Base-by-base conservation (phyloP, 2,888 invertebrate species). In the Lobophora halterata region DNA sequence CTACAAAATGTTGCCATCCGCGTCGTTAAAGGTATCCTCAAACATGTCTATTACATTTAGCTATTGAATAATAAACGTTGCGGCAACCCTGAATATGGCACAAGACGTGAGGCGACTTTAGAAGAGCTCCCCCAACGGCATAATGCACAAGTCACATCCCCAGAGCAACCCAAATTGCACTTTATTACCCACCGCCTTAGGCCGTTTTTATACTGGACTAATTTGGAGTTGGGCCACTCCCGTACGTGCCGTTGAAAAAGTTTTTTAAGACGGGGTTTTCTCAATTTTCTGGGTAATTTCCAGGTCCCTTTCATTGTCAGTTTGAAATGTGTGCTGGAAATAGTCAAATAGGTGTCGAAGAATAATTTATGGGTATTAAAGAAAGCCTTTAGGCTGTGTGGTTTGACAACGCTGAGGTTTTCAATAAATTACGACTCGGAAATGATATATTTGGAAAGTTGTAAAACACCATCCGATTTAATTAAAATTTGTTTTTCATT, bases 41-140 rank as follows among this genome's bases (percentile, higher is more conserved):
- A 71, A 74, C 71, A 72, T 67, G 68, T 70, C 69, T 71, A 74
- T 73, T 73, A 78, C 73, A 69, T 73, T 73, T 71, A 68, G 70
- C 68, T 74, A 77, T 74, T 78, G 75, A 76, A 79, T 79, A 78
- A 77, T 77, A 77, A 78, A 77, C 75, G 76, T 65, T 61, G 65
- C 53, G 69, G 61, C 65, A 62, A 55, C 58, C 61, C 59, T 58
- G 57, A 55, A 66, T 68, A 75, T 75, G 63, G 60, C 62, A 51
- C 49, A 51, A 54, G 52, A 79, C 79, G 79, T 79, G 79, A 68
- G 61, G 30, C 38, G 75, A 72, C 61, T 78, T 55, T 53, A 48
- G 55, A 59, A 61, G 49, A 44, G 41, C 41, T 49, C 32, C 25
- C 37, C 42, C 37, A 36, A 53, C 47, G 47, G 58, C 52, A n/a